Evolutionary conservation across 2,888 invertebrate species (phyloP).

Genomic region (Lasioglossum morio): DNA sequence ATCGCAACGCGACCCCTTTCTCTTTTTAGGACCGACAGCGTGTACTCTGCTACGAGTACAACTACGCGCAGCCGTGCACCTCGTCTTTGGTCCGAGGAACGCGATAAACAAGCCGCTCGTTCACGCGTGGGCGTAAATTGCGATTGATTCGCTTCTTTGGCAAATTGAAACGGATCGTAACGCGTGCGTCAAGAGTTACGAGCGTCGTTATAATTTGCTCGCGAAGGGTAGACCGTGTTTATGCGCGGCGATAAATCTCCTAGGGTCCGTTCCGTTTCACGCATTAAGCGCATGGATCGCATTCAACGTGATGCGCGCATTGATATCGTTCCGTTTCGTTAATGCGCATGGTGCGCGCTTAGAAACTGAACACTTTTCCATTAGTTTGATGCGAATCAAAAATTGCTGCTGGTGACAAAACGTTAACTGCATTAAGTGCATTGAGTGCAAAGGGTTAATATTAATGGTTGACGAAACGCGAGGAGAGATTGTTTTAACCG

Average conservation of each 20-base stretch:
- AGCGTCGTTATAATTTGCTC: neutral
- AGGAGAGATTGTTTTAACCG: no score
- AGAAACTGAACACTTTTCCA: no score
- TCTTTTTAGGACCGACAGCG: neutral
- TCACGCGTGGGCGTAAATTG: neutral
- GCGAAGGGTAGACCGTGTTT: neutral
- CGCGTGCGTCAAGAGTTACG: constrained; percentile 1
- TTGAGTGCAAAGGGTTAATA: no score
- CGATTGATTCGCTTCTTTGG: constrained; percentile 4
- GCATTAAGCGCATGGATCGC: no score
- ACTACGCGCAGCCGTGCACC: neutral
- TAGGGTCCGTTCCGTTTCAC: no score
- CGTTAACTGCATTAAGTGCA: no score
- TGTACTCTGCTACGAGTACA: neutral
- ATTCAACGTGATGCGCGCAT: no score
- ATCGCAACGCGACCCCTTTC: neutral
- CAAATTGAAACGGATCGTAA: constrained; percentile 12
- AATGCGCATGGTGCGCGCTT: no score
- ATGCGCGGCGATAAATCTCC: neutral
- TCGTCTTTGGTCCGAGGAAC: neutral
- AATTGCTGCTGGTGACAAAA: no score
- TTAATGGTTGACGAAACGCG: no score
- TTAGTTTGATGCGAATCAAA: no score
- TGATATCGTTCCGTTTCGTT: no score
- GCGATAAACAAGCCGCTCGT: neutral